These are phyloP conservation scores for Oxyscelio sp. DNA, from an alignment of 2,888 invertebrate genomes.

Conservation along the genomic window DNA sequence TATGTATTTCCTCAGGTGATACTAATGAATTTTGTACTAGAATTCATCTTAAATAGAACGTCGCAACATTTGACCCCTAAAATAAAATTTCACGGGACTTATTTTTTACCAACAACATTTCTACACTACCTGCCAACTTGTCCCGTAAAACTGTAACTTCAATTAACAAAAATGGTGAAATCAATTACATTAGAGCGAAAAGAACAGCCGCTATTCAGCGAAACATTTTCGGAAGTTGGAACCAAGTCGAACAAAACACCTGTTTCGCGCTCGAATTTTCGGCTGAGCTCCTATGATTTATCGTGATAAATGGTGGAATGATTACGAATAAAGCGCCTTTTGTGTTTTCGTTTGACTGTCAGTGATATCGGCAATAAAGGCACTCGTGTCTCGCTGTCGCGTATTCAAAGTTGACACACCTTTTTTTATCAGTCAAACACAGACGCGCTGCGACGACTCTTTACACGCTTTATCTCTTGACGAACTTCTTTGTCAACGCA, in stretches of 20 bases:
- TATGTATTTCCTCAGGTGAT: too few relatives aligned
- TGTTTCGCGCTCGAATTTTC: slow-evolving; percentile 59
- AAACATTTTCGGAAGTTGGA: neutral
- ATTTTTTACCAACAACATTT: too few relatives aligned
- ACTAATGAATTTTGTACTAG: too few relatives aligned
- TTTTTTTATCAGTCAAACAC: slow-evolving; percentile 71
- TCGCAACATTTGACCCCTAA: too few relatives aligned
- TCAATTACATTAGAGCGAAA: too few relatives aligned
- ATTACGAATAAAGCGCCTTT: slow-evolving; percentile 72
- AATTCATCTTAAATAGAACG: too few relatives aligned
- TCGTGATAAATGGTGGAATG: slow-evolving; percentile 56
- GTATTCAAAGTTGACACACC: slow-evolving; percentile 66
- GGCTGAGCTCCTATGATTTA: slow-evolving; percentile 55
- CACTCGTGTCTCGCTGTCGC: slow-evolving; percentile 61
- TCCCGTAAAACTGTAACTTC: too few relatives aligned
- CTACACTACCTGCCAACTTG: too few relatives aligned
- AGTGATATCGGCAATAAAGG: slow-evolving; percentile 64
- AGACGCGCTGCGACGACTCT: slow-evolving; percentile 65
- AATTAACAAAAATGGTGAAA: too few relatives aligned
- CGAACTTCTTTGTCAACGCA: slow-evolving; percentile 72
- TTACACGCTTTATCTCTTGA: slow-evolving; percentile 70
- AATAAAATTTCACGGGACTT: too few relatives aligned
- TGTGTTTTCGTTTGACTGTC: slow-evolving; percentile 65
- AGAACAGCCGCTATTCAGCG: too few relatives aligned
- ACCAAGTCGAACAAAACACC: slow-evolving; percentile 47